These are phyloP conservation scores for Chrysemys picta DNA, from an alignment of 2,113 vertebrate species.

Conservation along the genomic window DNA sequence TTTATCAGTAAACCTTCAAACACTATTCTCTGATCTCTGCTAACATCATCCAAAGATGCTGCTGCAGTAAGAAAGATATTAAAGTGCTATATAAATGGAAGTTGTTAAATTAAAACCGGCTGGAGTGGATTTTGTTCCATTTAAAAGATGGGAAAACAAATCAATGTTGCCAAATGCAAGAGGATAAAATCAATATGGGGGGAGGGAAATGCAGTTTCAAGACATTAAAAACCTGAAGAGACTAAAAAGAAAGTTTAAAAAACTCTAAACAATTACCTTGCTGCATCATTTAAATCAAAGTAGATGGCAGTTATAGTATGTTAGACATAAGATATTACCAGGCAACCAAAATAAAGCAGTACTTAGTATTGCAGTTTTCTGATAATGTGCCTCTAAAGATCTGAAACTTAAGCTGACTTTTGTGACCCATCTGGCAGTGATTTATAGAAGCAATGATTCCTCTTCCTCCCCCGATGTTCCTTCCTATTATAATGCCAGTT, in stretches of 20 bases:
- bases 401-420: conserved; percentile 27
- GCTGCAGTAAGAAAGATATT: conserved; percentile 30
- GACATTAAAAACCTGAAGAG: conserved; percentile 57
- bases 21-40: not conserved
- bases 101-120: conserved; percentile 54
- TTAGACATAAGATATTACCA: conserved; percentile 47
- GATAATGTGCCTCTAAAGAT: conserved; percentile 57
- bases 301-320: conserved; percentile 48
- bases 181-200: conserved; percentile 59
- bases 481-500: conserved; percentile 44
- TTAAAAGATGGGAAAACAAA: conserved; percentile 67
- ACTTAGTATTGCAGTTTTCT: conserved; percentile 62
- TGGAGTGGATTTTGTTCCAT: conserved; percentile 57
- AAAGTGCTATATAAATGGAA: conserved; percentile 41
- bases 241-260: conserved; percentile 53
- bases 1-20: conserved; percentile 36
- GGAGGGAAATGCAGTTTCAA: conserved; percentile 38
- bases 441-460: conserved; percentile 61
- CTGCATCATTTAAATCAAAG: conserved; percentile 67
- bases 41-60: conserved; percentile 21
- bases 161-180: conserved; percentile 65
- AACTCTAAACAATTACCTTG: conserved; percentile 59
- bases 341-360: conserved; percentile 1
- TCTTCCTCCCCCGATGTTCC: not conserved
- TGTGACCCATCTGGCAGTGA: conserved; percentile 32